A percentile compares a stretch with the other conserved stretches of the same genome.
These are phyloP conservation scores for Holotrichia oblita DNA, from an alignment of 1,140 invertebrate species.

Conservation along the genomic window DNA sequence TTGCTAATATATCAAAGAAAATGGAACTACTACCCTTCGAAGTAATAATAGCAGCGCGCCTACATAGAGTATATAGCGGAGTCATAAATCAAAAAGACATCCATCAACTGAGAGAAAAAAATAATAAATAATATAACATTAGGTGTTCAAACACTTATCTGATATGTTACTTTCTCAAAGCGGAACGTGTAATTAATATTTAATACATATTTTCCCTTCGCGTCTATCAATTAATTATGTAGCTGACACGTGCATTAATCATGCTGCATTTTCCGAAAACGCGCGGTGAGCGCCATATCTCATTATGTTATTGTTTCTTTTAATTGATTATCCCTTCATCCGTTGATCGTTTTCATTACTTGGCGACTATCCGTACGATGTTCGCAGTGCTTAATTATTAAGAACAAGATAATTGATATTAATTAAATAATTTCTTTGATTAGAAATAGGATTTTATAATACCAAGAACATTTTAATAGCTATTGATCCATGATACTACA, in stretches of 20 bases:
- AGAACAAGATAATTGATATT: neutral
- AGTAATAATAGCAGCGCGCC: neutral
- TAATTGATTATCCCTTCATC: neutral
- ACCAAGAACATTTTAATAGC: no score
- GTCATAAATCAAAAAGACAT: slow-evolving; percentile 3
- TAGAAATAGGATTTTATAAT: neutral
- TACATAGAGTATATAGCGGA: neutral
- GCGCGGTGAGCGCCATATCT: neutral
- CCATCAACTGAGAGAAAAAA: neutral
- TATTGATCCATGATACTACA: no score
- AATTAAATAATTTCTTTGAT: neutral
- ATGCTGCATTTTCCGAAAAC: slow-evolving; percentile 3
- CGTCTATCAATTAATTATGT: neutral
- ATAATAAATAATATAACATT: neutral
- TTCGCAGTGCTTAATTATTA: neutral
- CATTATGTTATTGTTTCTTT: slow-evolving; percentile 9
- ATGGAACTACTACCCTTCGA: neutral
- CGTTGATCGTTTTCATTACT: neutral
- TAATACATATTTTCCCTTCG: neutral
- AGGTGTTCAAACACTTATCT: slow-evolving; percentile 8
- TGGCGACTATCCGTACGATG: neutral
- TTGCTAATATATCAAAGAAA: neutral
- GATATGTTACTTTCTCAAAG: slow-evolving; percentile 7
- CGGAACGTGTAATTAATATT: slow-evolving; percentile 9
- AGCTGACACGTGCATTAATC: neutral